These are phyloP conservation scores for Drosophila seguyi DNA, from an alignment of 1,140 invertebrate species.

Conservation along the genomic window DNA sequence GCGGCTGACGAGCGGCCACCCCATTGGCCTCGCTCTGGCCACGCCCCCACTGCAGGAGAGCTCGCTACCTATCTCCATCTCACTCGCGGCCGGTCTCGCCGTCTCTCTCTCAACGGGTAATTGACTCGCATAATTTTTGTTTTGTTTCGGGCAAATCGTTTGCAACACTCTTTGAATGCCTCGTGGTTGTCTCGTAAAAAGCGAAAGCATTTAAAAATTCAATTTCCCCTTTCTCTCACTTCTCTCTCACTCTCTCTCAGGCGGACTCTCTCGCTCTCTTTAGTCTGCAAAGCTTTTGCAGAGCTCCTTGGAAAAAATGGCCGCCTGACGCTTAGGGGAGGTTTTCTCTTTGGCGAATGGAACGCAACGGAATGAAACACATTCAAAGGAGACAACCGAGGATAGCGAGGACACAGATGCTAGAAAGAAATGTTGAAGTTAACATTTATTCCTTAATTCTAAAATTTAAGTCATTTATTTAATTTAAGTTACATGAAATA, in stretches of 20 bases:
- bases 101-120: slow-evolving; percentile 55
- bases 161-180: slow-evolving; percentile 83
- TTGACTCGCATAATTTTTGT: slow-evolving; percentile 70
- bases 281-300: slow-evolving; percentile 69
- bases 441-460: background rate
- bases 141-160: slow-evolving; percentile 82
- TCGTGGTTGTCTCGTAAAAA: slow-evolving; percentile 78
- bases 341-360: slow-evolving; percentile 38
- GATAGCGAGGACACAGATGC: background rate
- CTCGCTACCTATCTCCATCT: slow-evolving; percentile 16
- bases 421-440: background rate
- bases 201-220: slow-evolving; percentile 83
- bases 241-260: slow-evolving; percentile 25
- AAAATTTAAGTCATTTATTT: background rate
- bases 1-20: slow-evolving; percentile 29
- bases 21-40: slow-evolving; percentile 61
- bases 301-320: slow-evolving; percentile 72
- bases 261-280: slow-evolving; percentile 23
- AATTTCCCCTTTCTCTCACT: slow-evolving; percentile 62
- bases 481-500: background rate
- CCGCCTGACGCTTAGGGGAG: slow-evolving; percentile 61
- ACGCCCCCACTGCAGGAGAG: slow-evolving; percentile 53
- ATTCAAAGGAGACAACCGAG: background rate
- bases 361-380: slow-evolving; percentile 61
- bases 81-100: slow-evolving; percentile 18